Evolutionary conservation across 2,888 invertebrate genomes (phyloP).

Genomic region (Trimorus sp.): DNA sequence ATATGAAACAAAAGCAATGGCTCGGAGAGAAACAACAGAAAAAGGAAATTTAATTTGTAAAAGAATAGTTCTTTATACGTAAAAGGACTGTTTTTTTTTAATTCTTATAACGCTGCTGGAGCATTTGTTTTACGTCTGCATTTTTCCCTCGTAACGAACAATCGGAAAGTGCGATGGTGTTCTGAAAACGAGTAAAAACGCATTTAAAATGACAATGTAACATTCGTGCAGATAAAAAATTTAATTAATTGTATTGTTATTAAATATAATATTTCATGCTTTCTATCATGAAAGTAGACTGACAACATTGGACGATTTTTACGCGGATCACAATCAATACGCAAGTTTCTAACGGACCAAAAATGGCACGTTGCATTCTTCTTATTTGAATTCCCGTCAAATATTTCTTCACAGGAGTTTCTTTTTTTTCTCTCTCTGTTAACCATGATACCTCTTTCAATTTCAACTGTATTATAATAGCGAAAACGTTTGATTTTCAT

Average conservation of each 20-base stretch:
- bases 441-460: no score
- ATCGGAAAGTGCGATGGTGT: not conserved
- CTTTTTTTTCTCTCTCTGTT: not conserved
- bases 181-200: no score
- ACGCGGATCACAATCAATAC: not conserved
- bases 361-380: not conserved
- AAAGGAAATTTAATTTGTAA: conserved; percentile 6
- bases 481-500: not conserved
- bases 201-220: no score
- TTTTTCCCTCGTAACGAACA: not conserved
- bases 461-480: not conserved
- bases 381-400: conserved; percentile 2
- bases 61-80: not conserved
- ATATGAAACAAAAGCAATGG: conserved; percentile 1
- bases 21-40: not conserved
- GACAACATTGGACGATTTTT: conserved; percentile 10
- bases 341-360: not conserved
- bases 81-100: not conserved
- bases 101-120: not conserved
- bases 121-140: not conserved
- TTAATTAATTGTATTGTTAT: no score
- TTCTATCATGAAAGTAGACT: not conserved
- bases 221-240: no score
- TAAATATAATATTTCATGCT: no score
- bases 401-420: not conserved